Evolutionary conservation across 2,888 invertebrate species (phyloP), one percentile per base, ranked within the genome.

Genomic region (Pandemis cinnamomeana): DNA sequence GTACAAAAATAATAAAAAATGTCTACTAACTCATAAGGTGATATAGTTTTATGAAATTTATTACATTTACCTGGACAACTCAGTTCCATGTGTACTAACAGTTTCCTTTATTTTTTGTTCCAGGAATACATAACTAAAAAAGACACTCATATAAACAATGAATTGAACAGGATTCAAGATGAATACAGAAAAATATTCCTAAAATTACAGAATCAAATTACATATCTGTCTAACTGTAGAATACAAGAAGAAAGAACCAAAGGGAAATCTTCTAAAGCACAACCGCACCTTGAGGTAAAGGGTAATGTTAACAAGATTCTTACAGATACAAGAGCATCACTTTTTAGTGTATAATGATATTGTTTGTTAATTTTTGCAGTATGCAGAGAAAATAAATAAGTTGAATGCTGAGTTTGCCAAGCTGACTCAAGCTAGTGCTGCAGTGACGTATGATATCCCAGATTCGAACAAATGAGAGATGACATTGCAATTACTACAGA

Each of bases 111-210:
- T 61, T 36, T 64, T 15, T 62, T 77, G 72, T 86, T 87, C 27
- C 81, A 96, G 95, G 95, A 95, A 77, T 96, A 96, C 79, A 95
- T 95, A 20, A 91, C 95, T 44, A 95, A 96, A 78, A 96, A 95
- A 80, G 96, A 96, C 75, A 94, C 95, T 42, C 96, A 96, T 81
- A 94, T 96, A 78, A 91, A 93, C 78, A 94, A 93, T 74, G 96
- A 96, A 85, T 95, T 95, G 83, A 95, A 95, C 76, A 92, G 96
- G 58, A 95, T 96, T 79, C 96, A 96, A 80, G 92, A 95, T 58
- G 95, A 95, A 77, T 96, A 96, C 82, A 89, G 95, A 78, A 94
- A 92, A 82, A 94, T 95, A 81, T 92, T 95, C 79, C 83, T 93
- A 51, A 95, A 95, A 81, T 86, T 95, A 78, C 95, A 95, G 85